Evolutionary conservation across 2,888 invertebrate species (phyloP).

Genomic region (Suillia variegata): DNA sequence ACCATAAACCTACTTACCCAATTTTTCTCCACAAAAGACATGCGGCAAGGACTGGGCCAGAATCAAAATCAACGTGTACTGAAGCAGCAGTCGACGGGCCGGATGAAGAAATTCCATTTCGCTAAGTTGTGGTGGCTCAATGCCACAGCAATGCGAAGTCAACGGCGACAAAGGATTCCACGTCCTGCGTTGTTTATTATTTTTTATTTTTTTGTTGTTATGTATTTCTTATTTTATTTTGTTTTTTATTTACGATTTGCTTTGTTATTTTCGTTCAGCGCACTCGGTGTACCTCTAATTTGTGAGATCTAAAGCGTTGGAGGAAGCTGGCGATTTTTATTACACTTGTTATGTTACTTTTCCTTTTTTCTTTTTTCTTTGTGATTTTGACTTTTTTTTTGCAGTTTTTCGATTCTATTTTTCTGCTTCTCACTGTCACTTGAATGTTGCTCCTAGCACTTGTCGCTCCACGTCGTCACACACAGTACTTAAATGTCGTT

Average conservation of each 20-base stretch:
- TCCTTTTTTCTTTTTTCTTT: constrained; percentile 1
- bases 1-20: constrained; percentile 48
- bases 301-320: not conserved
- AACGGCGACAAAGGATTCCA: constrained; percentile 37
- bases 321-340: not conserved
- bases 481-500: too few species aligned
- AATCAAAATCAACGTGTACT: constrained; percentile 31
- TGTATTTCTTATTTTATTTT: not conserved
- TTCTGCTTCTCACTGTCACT: too few species aligned
- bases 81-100: constrained; percentile 29
- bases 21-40: constrained; percentile 51
- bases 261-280: not conserved
- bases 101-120: constrained; percentile 17
- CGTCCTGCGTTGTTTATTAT: too few species aligned
- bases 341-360: not conserved
- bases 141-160: not conserved
- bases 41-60: constrained; percentile 38
- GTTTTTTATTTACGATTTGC: not conserved
- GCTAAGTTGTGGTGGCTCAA: constrained; percentile 12
- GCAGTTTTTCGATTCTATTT: too few species aligned
- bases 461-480: too few species aligned
- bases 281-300: not conserved
- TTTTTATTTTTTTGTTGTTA: too few species aligned
- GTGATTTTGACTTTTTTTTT: not conserved
- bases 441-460: too few species aligned